These are phyloP conservation scores for Coelogynopora nodosa DNA, from an alignment of 2,888 invertebrate genomes.

Conservation along the genomic window DNA sequence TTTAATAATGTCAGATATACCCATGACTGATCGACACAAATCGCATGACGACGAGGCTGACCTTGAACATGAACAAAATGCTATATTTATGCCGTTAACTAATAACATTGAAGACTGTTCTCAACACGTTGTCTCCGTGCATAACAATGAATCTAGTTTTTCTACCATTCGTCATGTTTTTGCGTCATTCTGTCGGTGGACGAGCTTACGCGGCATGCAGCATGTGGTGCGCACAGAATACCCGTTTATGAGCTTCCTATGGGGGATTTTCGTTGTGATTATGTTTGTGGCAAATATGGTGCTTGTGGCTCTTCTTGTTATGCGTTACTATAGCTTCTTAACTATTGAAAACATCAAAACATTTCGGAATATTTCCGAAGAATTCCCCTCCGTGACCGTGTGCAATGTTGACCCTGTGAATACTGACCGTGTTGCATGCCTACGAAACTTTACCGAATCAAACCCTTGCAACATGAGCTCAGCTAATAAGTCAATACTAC, in stretches of 20 bases:
- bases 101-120: not conserved
- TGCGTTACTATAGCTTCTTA: slow-evolving; percentile 5
- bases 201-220: slow-evolving; percentile 34
- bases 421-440: slow-evolving; percentile 13
- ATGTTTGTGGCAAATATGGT: slow-evolving; percentile 33
- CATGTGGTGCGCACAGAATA: slow-evolving; percentile 32
- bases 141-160: not conserved
- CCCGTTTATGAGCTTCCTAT: not conserved
- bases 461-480: not conserved
- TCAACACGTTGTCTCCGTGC: not conserved
- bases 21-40: not conserved
- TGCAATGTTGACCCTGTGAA: slow-evolving; percentile 38
- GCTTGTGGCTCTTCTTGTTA: slow-evolving; percentile 6
- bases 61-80: not conserved
- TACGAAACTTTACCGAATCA: not conserved
- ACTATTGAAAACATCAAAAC: slow-evolving; percentile 37
- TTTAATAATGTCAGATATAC: not conserved
- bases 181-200: slow-evolving; percentile 31
- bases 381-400: slow-evolving; percentile 32
- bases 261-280: slow-evolving; percentile 29
- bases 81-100: not conserved
- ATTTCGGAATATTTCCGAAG: not conserved
- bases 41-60: not conserved
- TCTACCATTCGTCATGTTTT: not conserved
- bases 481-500: not conserved